Percentiles rank a stretch among this genome's conserved stretches.
These are phyloP conservation scores for Ardeotis arabs DNA, from an alignment of 2,113 vertebrate genomes.

Conservation along the genomic window DNA sequence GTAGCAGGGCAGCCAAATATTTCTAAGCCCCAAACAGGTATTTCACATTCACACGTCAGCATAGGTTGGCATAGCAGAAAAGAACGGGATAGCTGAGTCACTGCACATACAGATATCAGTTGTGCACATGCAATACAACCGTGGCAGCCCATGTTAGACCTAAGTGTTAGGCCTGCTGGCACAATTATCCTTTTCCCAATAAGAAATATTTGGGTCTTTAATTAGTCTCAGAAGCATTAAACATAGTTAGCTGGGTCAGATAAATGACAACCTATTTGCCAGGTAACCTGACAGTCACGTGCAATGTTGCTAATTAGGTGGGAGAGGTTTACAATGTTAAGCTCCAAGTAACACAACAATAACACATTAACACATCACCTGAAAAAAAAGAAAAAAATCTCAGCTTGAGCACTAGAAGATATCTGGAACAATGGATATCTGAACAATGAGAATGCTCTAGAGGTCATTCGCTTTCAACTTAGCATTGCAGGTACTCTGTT, in stretches of 20 bases:
- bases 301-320: not conserved
- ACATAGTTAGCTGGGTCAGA: not conserved
- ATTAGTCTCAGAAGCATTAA: not conserved
- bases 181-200: not conserved
- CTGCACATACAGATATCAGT: not conserved
- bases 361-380: not conserved
- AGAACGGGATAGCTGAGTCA: not conserved
- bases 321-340: constrained; percentile 22
- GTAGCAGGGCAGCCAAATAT: not conserved
- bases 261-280: not conserved
- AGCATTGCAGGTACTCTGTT: not conserved
- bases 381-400: not conserved
- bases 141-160: accelerated
- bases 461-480: constrained; percentile 29
- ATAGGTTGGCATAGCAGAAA: not conserved
- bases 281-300: not conserved
- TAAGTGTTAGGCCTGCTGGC: not conserved
- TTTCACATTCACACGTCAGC: not conserved
- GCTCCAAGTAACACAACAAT: not conserved
- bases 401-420: not conserved
- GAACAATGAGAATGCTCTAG: not conserved
- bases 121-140: not conserved
- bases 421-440: not conserved
- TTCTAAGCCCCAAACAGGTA: not conserved
- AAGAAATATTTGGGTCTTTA: not conserved